Percentiles rank a stretch among this genome's conserved stretches.
phyloP scores from a whole-genome alignment of 2,113 vertebrate species.

The Cisticola juncidis region DNA sequence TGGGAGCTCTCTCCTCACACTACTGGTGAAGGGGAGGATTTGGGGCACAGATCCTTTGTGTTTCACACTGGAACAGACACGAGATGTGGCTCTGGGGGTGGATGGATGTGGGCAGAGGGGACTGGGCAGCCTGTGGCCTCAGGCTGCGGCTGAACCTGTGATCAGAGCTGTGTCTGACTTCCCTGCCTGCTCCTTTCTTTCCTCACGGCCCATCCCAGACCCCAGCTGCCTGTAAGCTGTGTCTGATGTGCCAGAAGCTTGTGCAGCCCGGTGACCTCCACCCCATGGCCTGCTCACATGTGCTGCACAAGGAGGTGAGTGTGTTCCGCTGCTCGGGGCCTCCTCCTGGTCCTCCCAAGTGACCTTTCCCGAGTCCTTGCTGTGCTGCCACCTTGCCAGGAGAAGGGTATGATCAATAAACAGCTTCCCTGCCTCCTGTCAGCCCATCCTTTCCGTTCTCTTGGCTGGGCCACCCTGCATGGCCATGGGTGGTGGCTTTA shows the following conservation, averaged over 20 bases:
- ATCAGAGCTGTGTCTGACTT: background rate
- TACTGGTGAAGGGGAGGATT: background rate
- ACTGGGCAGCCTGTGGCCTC: accelerated
- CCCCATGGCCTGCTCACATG: conserved; percentile 84
- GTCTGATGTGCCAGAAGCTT: conserved; percentile 89
- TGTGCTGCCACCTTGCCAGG: background rate
- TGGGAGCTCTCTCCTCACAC: background rate
- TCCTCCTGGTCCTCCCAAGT: background rate
- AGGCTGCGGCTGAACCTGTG: accelerated
- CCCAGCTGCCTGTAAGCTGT: conserved; percentile 78
- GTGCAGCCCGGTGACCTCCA: conserved; percentile 84
- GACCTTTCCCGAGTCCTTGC: background rate
- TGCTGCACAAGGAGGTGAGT: conserved; percentile 86
- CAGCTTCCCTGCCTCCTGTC: background rate
- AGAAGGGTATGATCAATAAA: background rate
- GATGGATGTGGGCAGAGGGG: background rate
- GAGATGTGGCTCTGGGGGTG: accelerated
- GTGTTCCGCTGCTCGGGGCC: background rate
- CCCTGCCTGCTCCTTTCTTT: background rate
- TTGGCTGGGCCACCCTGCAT: background rate
- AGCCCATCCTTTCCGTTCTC: background rate
- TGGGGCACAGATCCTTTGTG: background rate
- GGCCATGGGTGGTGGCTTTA: background rate
- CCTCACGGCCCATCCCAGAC: background rate
- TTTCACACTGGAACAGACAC: accelerated